phyloP scores from a whole-genome alignment of 2,888 invertebrate species.

The Athetis lepigone region DNA sequence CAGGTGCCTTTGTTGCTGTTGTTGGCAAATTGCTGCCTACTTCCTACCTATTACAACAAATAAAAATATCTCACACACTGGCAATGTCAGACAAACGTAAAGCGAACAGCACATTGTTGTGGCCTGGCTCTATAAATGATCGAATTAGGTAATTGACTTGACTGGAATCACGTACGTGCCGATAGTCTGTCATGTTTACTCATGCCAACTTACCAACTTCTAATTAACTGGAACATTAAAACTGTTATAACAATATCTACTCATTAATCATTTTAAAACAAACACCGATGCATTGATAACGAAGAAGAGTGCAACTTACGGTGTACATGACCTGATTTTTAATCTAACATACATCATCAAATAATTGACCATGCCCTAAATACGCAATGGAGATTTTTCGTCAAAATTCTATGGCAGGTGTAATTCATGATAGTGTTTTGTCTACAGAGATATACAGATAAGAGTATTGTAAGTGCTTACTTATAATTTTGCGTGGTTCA shows the following conservation, averaged over 20 bases:
- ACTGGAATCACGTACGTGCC: conserved; percentile 8
- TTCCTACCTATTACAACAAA: conserved; percentile 35
- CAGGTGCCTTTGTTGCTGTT: conserved; percentile 70
- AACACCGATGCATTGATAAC: conserved; percentile 41
- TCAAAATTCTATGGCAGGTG: conserved; percentile 59
- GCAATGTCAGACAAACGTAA: not conserved
- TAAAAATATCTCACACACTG: conserved; percentile 39
- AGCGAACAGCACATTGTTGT: conserved; percentile 7
- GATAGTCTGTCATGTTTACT: conserved; percentile 19
- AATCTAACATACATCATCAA: conserved; percentile 53
- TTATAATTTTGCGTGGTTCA: conserved; percentile 64
- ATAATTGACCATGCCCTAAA: conserved; percentile 80
- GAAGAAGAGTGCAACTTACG: conserved; percentile 38
- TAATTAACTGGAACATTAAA: conserved; percentile 1
- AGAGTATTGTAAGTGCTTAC: conserved; percentile 57
- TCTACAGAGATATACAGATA: conserved; percentile 69
- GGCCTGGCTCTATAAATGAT: conserved; percentile 14
- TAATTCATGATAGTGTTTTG: conserved; percentile 66
- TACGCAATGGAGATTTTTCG: conserved; percentile 66
- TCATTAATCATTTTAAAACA: conserved; percentile 35
- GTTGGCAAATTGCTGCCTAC: conserved; percentile 63
- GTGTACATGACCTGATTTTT: conserved; percentile 61
- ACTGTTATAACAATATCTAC: not conserved
- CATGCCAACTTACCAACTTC: conserved; percentile 12
- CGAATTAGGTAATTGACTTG: not conserved